Evolutionary conservation across 2,888 invertebrate genomes (phyloP).

Genomic region (Scotopteryx bipunctaria): DNA sequence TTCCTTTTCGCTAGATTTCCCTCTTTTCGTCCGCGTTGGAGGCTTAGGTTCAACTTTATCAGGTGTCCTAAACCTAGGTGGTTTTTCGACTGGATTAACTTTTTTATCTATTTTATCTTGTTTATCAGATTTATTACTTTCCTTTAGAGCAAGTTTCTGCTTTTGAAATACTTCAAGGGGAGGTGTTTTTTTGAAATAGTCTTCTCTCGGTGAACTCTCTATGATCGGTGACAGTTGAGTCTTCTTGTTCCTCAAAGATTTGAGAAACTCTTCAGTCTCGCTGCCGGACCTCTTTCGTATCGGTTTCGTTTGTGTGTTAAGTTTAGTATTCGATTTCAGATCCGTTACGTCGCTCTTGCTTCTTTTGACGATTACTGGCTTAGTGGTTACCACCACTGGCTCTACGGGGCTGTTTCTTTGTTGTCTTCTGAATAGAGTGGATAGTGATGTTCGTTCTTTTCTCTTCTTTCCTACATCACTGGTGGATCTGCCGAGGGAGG

Average conservation of each 20-base stretch:
- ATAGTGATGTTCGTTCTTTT: constrained; percentile 85
- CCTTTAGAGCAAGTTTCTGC: constrained; percentile 61
- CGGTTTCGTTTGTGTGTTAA: constrained; percentile 69
- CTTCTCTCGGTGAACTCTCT: constrained; percentile 88
- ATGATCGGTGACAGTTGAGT: constrained; percentile 91
- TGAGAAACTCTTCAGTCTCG: constrained; percentile 84
- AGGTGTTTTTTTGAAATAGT: constrained; percentile 84
- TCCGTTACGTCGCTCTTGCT: constrained; percentile 87
- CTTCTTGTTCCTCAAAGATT: constrained; percentile 82
- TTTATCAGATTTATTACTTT: constrained; percentile 54
- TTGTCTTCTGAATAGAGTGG: constrained; percentile 85
- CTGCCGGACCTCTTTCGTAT: constrained; percentile 84
- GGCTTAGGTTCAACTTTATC: constrained; percentile 74
- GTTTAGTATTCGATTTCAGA: constrained; percentile 79
- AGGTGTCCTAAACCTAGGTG: constrained; percentile 67
- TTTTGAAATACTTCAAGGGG: constrained; percentile 70
- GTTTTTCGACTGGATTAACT: constrained; percentile 77
- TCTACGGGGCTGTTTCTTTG: constrained; percentile 79
- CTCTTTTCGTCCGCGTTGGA: constrained; percentile 64
- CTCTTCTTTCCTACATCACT: constrained; percentile 82
- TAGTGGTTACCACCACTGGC: constrained; percentile 75
- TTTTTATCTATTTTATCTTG: constrained; percentile 60
- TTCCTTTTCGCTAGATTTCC: constrained; percentile 67
- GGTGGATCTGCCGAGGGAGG: constrained; percentile 79
- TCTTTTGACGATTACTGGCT: constrained; percentile 77